Percentiles rank a stretch among this genome's conserved stretches.
Evolutionary conservation across 2,113 vertebrate species (phyloP).

Genomic region (Hyaena hyaena): DNA sequence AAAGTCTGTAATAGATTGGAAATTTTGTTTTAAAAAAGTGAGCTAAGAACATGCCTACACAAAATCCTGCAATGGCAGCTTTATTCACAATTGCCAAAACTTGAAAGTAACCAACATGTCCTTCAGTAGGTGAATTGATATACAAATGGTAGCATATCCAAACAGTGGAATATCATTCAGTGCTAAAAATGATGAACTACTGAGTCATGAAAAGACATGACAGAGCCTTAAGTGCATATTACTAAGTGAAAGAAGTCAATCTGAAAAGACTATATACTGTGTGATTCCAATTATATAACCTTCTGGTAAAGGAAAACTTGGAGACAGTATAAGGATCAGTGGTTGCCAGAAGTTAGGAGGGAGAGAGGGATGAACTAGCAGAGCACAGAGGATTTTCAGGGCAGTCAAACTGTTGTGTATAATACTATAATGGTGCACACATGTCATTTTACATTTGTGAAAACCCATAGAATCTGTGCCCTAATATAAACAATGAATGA

Average conservation of each 20-base stretch:
- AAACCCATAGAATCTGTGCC: background rate
- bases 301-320: conserved; percentile 4
- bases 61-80: background rate
- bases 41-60: background rate
- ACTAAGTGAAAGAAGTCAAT: background rate
- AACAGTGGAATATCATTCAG: background rate
- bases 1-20: background rate
- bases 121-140: background rate
- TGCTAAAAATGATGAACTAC: conserved; percentile 19
- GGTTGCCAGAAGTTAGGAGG: background rate
- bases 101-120: conserved; percentile 13
- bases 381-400: background rate
- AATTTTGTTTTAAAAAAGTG: background rate
- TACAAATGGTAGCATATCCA: background rate
- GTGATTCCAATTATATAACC: background rate
- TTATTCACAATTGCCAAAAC: conserved; percentile 26
- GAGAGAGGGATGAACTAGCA: background rate
- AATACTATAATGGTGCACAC: background rate
- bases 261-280: background rate
- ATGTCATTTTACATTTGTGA: background rate
- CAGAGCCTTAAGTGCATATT: background rate
- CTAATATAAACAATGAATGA: background rate
- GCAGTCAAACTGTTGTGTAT: background rate
- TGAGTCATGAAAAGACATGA: background rate
- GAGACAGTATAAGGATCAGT: background rate